Percentiles rank a stretch among this genome's conserved stretches.
phyloP scores from a whole-genome alignment of 2,888 invertebrate species.

The Synergus japonicus region DNA sequence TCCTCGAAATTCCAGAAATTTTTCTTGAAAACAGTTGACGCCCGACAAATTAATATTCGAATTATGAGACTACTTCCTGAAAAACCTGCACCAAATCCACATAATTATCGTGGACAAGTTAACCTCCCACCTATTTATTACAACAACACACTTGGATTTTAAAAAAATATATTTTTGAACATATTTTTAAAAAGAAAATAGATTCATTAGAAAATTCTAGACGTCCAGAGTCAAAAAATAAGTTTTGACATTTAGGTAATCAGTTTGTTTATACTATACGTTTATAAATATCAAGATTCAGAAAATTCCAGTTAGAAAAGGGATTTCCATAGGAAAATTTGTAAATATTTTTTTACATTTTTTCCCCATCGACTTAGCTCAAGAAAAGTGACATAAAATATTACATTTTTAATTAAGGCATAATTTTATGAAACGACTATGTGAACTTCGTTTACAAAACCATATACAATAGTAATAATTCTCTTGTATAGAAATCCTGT shows the following conservation, averaged over 20 bases:
- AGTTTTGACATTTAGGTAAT: background rate
- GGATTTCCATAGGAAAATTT: too few species aligned
- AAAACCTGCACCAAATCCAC: conserved; percentile 19
- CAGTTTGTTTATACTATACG: too few species aligned
- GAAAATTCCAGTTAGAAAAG: too few species aligned
- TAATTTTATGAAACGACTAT: background rate
- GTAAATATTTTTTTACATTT: too few species aligned
- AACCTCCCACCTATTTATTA: conserved; percentile 54
- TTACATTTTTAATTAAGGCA: background rate
- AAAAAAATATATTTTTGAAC: background rate
- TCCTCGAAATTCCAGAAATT: conserved; percentile 89
- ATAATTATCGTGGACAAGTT: conserved; percentile 11
- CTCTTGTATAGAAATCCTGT: background rate
- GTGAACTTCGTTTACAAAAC: background rate
- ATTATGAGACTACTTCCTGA: conserved; percentile 81
- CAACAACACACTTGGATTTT: conserved; percentile 60
- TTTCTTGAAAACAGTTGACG: conserved; percentile 84
- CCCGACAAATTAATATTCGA: conserved; percentile 86
- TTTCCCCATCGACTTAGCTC: too few species aligned
- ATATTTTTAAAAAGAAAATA: background rate
- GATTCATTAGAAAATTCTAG: background rate
- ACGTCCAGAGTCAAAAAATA: background rate
- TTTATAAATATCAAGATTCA: too few species aligned
- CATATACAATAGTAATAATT: background rate
- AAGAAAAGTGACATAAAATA: background rate